phyloP scores from a whole-genome alignment of 2,888 invertebrate genomes.

The Pantelozetes paolii region DNA sequence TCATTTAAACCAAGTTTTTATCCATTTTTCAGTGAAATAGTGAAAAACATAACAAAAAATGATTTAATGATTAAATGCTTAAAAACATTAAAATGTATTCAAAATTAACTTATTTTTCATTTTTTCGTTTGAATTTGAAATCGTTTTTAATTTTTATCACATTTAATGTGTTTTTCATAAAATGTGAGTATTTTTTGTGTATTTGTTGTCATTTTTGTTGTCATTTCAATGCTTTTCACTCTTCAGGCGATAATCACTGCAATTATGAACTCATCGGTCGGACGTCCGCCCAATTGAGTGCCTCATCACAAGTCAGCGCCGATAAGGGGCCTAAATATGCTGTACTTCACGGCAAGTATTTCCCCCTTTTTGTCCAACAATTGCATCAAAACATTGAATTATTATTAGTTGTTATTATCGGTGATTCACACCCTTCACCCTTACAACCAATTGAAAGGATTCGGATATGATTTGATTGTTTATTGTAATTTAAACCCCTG shows the following conservation, averaged over 20 bases:
- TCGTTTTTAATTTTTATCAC: background rate
- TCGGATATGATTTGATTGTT: no score
- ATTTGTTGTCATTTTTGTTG: background rate
- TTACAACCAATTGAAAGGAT: no score
- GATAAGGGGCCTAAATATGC: slow-evolving; percentile 38
- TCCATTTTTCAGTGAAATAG: no score
- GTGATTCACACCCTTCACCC: no score
- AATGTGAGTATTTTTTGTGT: background rate
- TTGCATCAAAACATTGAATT: no score
- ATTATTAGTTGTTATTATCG: no score
- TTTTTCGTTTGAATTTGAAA: background rate
- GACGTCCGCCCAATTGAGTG: slow-evolving; percentile 30
- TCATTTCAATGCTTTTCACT: background rate
- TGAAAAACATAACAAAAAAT: no score
- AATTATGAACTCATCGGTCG: slow-evolving; percentile 32
- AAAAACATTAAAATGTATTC: background rate
- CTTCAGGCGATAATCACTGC: background rate
- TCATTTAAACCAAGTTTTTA: background rate
- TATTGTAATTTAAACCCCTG: no score
- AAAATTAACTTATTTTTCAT: slow-evolving; percentile 17
- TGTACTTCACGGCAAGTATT: slow-evolving; percentile 41
- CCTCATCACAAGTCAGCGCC: slow-evolving; percentile 37
- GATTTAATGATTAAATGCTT: background rate
- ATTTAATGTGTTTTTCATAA: background rate
- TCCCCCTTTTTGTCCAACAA: background rate